These are phyloP conservation scores for Sigmodon hispidus DNA, from an alignment of 2,113 vertebrate genomes.

Conservation along the genomic window DNA sequence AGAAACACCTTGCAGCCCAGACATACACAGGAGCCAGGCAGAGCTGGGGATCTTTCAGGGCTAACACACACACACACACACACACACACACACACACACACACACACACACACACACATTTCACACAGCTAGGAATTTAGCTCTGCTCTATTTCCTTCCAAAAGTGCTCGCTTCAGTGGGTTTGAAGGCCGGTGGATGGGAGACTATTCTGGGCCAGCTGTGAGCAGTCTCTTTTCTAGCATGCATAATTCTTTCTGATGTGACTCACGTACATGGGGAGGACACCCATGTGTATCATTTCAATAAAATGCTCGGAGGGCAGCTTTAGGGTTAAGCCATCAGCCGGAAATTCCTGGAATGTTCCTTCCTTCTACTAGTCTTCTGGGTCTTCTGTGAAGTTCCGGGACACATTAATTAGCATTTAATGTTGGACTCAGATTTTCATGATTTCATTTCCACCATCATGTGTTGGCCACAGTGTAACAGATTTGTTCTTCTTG, in stretches of 20 bases:
- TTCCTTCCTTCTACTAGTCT: background rate
- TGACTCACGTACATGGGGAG: background rate
- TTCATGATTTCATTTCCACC: constrained; percentile 48
- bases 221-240: background rate
- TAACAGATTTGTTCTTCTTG: constrained; percentile 73
- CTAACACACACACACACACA: background rate
- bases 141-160: constrained; percentile 71
- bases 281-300: background rate
- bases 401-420: background rate
- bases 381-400: background rate
- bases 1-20: background rate
- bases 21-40: background rate
- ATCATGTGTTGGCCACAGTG: constrained; percentile 56
- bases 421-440: constrained; percentile 55
- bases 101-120: background rate
- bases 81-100: no score
- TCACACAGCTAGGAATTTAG: constrained; percentile 58
- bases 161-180: constrained; percentile 49
- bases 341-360: background rate
- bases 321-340: background rate
- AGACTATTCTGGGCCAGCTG: background rate
- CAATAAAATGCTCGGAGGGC: background rate
- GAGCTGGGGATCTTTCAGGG: background rate
- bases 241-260: background rate
- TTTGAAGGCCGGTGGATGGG: background rate